phyloP scores from a whole-genome alignment of 2,113 vertebrate genomes.

The Hyaena hyaena region DNA sequence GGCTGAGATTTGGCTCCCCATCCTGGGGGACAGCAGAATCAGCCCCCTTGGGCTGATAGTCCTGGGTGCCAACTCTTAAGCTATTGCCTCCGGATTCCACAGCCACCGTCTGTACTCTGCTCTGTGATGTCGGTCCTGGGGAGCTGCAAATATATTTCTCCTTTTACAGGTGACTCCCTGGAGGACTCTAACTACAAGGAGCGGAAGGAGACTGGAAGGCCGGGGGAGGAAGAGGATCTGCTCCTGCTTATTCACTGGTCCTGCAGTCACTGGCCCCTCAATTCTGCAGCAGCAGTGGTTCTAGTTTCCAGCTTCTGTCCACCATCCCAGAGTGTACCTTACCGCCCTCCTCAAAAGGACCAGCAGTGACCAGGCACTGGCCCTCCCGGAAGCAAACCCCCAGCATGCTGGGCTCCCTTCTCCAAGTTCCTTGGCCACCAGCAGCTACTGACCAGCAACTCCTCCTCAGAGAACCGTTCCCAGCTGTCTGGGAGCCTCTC shows the following conservation, averaged over 20 bases:
- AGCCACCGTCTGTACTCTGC: neutral
- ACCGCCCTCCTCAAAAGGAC: neutral
- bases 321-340: neutral
- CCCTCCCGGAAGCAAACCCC: neutral
- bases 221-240: neutral
- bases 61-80: neutral
- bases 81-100: neutral
- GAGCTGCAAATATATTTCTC: neutral
- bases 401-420: neutral
- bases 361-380: neutral
- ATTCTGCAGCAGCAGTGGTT: no score
- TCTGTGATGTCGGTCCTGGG: neutral
- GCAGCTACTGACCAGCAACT: rapidly evolving
- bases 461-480: neutral
- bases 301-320: neutral
- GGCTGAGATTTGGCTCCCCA: neutral
- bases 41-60: neutral
- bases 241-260: neutral
- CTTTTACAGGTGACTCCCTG: neutral
- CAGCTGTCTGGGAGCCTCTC: neutral
- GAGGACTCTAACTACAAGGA: neutral
- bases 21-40: neutral
- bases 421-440: neutral
- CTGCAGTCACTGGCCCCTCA: neutral
- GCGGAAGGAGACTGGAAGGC: neutral